These are phyloP conservation scores for Nudaria mundana DNA, from an alignment of 2,888 invertebrate species.

Conservation along the genomic window DNA sequence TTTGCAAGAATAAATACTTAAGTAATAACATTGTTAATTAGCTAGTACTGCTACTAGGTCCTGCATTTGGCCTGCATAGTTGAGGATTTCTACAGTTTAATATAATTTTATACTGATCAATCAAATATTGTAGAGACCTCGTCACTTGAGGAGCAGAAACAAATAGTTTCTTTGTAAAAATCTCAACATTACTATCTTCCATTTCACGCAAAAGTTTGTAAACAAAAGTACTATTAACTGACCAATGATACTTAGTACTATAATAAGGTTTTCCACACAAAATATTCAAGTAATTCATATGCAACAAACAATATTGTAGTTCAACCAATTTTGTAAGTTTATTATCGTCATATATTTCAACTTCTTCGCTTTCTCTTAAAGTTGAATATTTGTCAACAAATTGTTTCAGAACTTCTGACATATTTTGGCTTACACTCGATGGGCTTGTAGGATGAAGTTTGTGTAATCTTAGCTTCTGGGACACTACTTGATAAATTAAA, in stretches of 20 bases:
- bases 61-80: too few relatives aligned
- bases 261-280: conserved; percentile 38
- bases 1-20: too few relatives aligned
- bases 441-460: neutral
- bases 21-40: too few relatives aligned
- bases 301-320: conserved; percentile 39
- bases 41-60: too few relatives aligned
- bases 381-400: conserved; percentile 21
- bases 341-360: conserved; percentile 22
- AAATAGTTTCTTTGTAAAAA: neutral
- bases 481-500: conserved; percentile 21
- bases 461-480: conserved; percentile 1
- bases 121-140: neutral
- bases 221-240: conserved; percentile 40
- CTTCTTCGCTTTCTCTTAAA: conserved; percentile 5
- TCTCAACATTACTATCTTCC: neutral
- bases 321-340: conserved; percentile 32
- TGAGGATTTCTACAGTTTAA: too few relatives aligned
- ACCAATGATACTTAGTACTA: conserved; percentile 29
- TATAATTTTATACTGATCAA: too few relatives aligned
- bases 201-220: conserved; percentile 30
- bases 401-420: neutral
- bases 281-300: conserved; percentile 43
- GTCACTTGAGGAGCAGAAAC: neutral
- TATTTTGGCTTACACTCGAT: neutral